Percentiles rank a stretch among this genome's conserved stretches.
Conservation (phyloP, 2,888 invertebrate species). For the Agapostemon virescens region DNA sequence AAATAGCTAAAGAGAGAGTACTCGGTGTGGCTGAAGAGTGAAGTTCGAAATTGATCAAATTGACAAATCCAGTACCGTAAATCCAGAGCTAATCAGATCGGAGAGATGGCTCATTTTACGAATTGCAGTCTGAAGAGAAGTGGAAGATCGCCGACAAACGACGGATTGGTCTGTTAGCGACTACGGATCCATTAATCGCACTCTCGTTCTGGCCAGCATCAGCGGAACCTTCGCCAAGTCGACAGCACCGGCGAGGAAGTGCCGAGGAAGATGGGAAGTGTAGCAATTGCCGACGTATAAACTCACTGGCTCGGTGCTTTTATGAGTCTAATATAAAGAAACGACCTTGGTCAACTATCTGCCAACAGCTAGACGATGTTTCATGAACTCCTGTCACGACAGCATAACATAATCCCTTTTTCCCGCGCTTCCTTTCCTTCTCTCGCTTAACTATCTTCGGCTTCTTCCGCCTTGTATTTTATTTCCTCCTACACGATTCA, state of each 20-base stretch:
- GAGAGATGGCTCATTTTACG: not conserved
- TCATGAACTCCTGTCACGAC: slow-evolving; percentile 71
- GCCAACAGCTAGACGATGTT: slow-evolving; percentile 73
- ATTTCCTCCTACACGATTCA: not conserved
- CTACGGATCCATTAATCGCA: slow-evolving; percentile 60
- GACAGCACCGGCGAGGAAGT: slow-evolving; percentile 24
- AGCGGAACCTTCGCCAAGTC: slow-evolving; percentile 52
- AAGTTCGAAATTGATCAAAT: not conserved
- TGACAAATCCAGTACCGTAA: not conserved
- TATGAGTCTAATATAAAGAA: slow-evolving; percentile 76
- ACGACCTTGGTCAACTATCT: slow-evolving; percentile 71
- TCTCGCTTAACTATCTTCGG: not conserved
- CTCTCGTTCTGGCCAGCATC: slow-evolving; percentile 48
- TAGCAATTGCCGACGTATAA: slow-evolving; percentile 71
- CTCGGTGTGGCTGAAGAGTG: not conserved
- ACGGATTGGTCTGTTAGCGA: slow-evolving; percentile 57
- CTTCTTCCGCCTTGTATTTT: slow-evolving; percentile 3
- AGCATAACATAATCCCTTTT: slow-evolving; percentile 68
- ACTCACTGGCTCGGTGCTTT: slow-evolving; percentile 67
- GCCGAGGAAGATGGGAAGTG: slow-evolving; percentile 54
- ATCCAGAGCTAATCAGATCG: not conserved
- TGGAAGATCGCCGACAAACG: slow-evolving; percentile 47
- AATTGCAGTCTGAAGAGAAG: not conserved
- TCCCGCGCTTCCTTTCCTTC: slow-evolving; percentile 23
- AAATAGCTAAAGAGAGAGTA: not conserved